These are phyloP conservation scores for Enteromius treurensis DNA, from an alignment of 2,797 vertebrate genomes.

Conservation along the genomic window DNA sequence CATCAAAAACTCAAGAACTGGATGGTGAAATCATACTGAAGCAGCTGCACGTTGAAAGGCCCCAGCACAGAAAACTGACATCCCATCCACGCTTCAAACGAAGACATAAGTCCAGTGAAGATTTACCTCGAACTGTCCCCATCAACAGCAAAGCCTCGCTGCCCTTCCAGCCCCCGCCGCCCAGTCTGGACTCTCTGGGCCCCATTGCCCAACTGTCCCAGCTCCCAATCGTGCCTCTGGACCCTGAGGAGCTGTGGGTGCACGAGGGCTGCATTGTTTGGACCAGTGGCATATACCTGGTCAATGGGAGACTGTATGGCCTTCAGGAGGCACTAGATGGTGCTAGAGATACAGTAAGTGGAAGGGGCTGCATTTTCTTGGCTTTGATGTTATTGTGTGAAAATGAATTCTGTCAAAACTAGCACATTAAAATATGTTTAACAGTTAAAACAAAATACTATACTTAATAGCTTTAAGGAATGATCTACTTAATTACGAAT, in stretches of 20 bases:
- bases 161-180: conserved; percentile 92
- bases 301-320: conserved; percentile 96
- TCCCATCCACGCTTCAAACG: conserved; percentile 97
- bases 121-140: conserved; percentile 86
- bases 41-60: conserved; percentile 66
- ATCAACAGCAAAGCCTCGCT: conserved; percentile 83
- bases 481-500: no score
- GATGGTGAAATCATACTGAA: conserved; percentile 62
- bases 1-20: conserved; percentile 71
- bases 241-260: conserved; percentile 98
- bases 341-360: conserved; percentile 92
- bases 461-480: no score
- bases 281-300: conserved; percentile 98
- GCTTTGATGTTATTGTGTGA: not conserved
- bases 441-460: no score
- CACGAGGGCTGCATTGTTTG: conserved; percentile 97
- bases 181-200: conserved; percentile 84
- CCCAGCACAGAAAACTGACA: conserved; percentile 85
- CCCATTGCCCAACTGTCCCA: conserved; percentile 86
- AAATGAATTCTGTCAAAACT: not conserved
- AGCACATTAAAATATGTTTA: no score
- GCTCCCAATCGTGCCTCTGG: conserved; percentile 96
- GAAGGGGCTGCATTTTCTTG: not conserved
- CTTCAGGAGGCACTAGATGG: conserved; percentile 98
- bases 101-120: conserved; percentile 94